These are phyloP conservation scores for Chanos chanos DNA, from an alignment of 2,797 vertebrate genomes.

Conservation along the genomic window DNA sequence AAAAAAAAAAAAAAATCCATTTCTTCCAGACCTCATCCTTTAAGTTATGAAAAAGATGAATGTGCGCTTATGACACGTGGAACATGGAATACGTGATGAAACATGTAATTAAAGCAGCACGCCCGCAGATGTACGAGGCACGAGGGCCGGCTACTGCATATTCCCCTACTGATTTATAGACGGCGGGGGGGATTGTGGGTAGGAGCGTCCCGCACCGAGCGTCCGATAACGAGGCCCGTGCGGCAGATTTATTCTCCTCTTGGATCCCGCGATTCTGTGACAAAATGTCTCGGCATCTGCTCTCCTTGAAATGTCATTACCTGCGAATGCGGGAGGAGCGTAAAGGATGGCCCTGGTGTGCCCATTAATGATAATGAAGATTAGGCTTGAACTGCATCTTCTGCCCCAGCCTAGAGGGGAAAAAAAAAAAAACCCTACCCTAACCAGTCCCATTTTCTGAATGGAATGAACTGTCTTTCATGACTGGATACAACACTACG, in stretches of 20 bases:
- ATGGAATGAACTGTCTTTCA: no score
- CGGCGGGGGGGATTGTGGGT: slow-evolving; percentile 56
- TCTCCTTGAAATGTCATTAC: slow-evolving; percentile 75
- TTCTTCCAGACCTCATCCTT: neutral
- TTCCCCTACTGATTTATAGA: slow-evolving; percentile 70
- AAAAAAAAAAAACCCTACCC: neutral
- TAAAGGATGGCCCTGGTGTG: slow-evolving; percentile 51
- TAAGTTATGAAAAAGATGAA: slow-evolving; percentile 55
- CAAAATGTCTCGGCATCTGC: slow-evolving; percentile 47
- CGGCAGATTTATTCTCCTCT: slow-evolving; percentile 68
- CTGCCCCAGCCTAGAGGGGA: neutral
- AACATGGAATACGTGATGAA: slow-evolving; percentile 65
- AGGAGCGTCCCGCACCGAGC: slow-evolving; percentile 48
- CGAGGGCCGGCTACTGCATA: slow-evolving; percentile 57
- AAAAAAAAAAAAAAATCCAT: slow-evolving; percentile 3
- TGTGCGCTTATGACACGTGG: slow-evolving; percentile 63
- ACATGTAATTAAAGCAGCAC: slow-evolving; percentile 69
- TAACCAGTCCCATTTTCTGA: no score
- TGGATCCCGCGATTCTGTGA: slow-evolving; percentile 53
- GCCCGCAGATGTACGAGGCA: slow-evolving; percentile 46
- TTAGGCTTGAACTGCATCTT: slow-evolving; percentile 53
- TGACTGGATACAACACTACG: no score
- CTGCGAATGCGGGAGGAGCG: slow-evolving; percentile 13
- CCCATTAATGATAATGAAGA: slow-evolving; percentile 69
- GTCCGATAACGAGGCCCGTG: slow-evolving; percentile 61